Conservation (phyloP, 1,140 invertebrate genomes). For the Eueides isabella region DNA sequence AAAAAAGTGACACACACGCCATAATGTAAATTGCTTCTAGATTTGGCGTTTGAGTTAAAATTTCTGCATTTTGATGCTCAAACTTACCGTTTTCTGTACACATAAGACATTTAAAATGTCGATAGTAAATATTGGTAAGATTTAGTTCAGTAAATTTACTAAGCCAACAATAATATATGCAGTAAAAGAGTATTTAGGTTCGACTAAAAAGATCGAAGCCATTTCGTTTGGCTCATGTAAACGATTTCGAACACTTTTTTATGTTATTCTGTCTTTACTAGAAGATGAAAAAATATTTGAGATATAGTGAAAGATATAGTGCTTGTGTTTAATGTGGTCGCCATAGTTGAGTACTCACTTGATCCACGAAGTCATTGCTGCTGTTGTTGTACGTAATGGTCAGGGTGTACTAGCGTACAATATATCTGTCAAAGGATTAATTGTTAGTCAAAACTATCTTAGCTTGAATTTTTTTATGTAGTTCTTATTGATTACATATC, state of each 20-base stretch:
- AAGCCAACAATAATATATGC: conserved; percentile 44
- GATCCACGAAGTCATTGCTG: conserved; percentile 69
- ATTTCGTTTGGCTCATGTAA: conserved; percentile 67
- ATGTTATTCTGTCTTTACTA: conserved; percentile 19
- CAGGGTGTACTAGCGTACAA: conserved; percentile 56
- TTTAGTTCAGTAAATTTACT: conserved; percentile 43
- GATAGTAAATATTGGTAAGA: conserved; percentile 76
- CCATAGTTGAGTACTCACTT: conserved; percentile 69
- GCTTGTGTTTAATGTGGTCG: conserved; percentile 55
- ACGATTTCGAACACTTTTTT: conserved; percentile 47
- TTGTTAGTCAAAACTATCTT: conserved; percentile 44
- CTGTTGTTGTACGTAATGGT: conserved; percentile 69
- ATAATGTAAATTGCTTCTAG: conserved; percentile 81
- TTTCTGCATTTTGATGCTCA: conserved; percentile 73
- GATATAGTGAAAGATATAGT: conserved; percentile 46
- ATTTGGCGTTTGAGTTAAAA: conserved; percentile 80
- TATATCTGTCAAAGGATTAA: conserved; percentile 66
- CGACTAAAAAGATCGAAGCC: conserved; percentile 74
- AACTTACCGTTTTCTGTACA: conserved; percentile 63
- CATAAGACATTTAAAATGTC: conserved; percentile 78
- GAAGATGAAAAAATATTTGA: conserved; percentile 16
- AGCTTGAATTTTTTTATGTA: not conserved
- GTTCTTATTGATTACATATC: not conserved
- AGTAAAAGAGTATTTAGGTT: conserved; percentile 68
- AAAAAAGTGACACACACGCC: conserved; percentile 81